Base-by-base conservation (phyloP, 23 tunicate genomes). In the Ciona savignyi region DNA sequence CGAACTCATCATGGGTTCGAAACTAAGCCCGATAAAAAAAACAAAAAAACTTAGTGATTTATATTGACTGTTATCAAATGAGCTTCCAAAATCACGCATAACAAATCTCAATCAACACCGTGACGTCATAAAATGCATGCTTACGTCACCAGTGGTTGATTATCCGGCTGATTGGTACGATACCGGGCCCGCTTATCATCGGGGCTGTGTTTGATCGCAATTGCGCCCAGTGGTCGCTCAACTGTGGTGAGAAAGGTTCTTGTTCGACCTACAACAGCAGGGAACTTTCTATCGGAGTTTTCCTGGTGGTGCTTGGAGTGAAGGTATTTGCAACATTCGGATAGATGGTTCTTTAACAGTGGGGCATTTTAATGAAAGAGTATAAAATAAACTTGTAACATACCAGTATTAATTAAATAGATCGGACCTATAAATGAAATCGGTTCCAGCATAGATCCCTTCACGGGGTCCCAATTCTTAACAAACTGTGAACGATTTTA, bases 161-260 rank as follows among this genome's bases (percentile, higher is more conserved):
- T 26, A 70, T 78, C 60, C 70, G 96, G 31, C 26, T 77, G 2
- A 35, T 88, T 2, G 96, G 96, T 20, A 69, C 77, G 33, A 78
- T 88, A 27, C 96, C 96, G 1, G 82, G 86, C 20, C 96, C 96
- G 23, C 35, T 88, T 3, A 68, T 88, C 29, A 62, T 88, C 0
- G 96, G 96, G 3, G 79, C 71, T 1, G 67, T 88, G 1, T 73
- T 88, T 25, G 96, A 88, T 67, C 27, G 63, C 2, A 62, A 88
- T 22, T 88, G 96, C 68, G 4, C 3, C 9, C 25, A 75, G 1
- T 82, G 88, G 88, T 72, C 81, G 23, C 74, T 77, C 34, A 73
- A 76, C 28, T 88, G 96, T 35, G 96, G 96, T 9, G 63, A 34
- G 20, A 75, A 77, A 24, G 96, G 88, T 6, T 71, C 88, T 9